Evolutionary conservation across 2,888 invertebrate species (phyloP).

Genomic region (Lasioglossum villosulum): DNA sequence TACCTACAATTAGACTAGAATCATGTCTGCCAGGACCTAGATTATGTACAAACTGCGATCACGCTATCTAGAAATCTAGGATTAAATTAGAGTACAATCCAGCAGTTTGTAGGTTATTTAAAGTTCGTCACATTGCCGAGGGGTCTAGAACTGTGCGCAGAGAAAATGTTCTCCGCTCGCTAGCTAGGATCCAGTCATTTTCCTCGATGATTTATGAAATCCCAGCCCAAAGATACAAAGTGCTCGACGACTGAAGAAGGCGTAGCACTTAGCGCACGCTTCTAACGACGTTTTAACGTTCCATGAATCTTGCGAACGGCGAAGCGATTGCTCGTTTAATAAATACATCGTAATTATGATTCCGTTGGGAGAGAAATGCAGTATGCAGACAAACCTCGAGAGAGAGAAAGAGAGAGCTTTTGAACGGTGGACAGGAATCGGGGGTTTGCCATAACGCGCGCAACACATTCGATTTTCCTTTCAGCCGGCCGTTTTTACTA

Average conservation of each 20-base stretch:
- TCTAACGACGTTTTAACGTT: slow-evolving; percentile 7
- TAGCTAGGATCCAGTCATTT: not conserved
- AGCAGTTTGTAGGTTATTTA: not conserved
- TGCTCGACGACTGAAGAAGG: not conserved
- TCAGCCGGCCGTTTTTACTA: slow-evolving; percentile 29
- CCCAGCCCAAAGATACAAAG: not conserved
- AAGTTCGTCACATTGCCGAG: not conserved
- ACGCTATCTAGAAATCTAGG: not conserved
- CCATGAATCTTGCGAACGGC: not conserved
- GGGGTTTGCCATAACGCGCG: not conserved
- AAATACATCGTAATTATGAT: not conserved
- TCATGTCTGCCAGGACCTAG: not conserved
- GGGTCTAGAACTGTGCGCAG: not conserved
- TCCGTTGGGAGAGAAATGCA: not conserved
- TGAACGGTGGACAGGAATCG: not conserved
- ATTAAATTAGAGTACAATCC: not conserved
- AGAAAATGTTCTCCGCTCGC: not conserved
- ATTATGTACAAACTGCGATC: not conserved
- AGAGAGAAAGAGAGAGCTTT: not conserved
- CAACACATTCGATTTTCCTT: slow-evolving; percentile 41
- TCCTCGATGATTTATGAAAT: not conserved
- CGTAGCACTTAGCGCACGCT: not conserved
- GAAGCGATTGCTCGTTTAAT: slow-evolving; percentile 1
- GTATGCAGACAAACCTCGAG: not conserved
- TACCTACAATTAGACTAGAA: not conserved